A percentile compares a stretch with the other conserved stretches of the same genome.
These are phyloP conservation scores for Hoplias malabaricus DNA, from an alignment of 2,113 vertebrate species.

Conservation along the genomic window DNA sequence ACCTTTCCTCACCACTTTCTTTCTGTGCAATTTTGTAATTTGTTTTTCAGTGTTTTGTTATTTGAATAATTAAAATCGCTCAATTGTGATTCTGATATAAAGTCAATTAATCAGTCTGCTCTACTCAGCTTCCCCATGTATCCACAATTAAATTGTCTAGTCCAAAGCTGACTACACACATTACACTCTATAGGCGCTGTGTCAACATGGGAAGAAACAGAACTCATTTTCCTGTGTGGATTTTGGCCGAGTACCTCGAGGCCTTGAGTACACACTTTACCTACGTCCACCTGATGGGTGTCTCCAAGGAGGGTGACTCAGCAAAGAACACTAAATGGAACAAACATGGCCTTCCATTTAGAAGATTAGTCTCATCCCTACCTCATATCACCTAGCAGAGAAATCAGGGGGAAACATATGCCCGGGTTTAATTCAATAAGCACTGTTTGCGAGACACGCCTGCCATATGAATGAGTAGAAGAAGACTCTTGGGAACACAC, in stretches of 20 bases:
- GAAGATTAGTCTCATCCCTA: constrained; percentile 61
- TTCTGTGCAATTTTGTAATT: no score
- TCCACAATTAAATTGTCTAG: no score
- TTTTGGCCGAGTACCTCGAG: constrained; percentile 3
- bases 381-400: constrained; percentile 56
- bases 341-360: constrained; percentile 65
- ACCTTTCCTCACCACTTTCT: no score
- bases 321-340: constrained; percentile 44
- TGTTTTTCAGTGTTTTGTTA: no score
- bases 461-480: constrained; percentile 59
- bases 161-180: neutral
- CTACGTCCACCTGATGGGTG: neutral
- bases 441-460: constrained; percentile 43
- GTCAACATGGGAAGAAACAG: neutral
- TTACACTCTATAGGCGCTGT: neutral
- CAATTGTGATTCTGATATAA: no score
- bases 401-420: constrained; percentile 55
- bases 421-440: constrained; percentile 64
- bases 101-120: no score
- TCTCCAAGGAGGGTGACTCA: constrained; percentile 25
- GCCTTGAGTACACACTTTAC: neutral
- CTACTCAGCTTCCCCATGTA: no score
- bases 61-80: no score
- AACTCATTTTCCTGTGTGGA: neutral
- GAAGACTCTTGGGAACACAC: neutral